Evolutionary conservation across 2,797 vertebrate species (phyloP), one percentile per base, ranked within the genome.

Genomic region (Otolemur crassicaudatus): DNA sequence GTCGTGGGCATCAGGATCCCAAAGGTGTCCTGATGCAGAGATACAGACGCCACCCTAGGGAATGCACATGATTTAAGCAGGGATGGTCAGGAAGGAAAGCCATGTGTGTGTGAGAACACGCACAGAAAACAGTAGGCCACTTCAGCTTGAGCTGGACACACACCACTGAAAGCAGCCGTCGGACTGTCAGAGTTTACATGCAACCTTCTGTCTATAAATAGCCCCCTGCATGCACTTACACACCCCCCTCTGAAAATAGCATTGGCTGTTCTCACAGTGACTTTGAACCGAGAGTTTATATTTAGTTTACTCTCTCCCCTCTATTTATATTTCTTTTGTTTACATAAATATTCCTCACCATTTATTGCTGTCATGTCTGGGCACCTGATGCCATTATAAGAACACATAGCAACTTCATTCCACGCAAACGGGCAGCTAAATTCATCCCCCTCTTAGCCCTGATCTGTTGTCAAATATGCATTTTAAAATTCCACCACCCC

Each of bases 241-340:
- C 90, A 89, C 93, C 73, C 88, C 86, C 75, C 83, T 75, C 96
- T 17, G 65, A 95, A 97, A 97, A 97, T 96, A 97, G 92, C 60
- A 1, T 46, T 80, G 87, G 92, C 94, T 46, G 67, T 73, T 95
- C 96, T 91, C 96, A 94, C 72, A 58, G 93, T 34, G 95, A 91
- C 97, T 98, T 97, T 97, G 97, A 97, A 96, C 87, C 76, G 60
- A 40, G 60, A 72, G 58, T 83, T 95, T 97, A 97, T 95, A 97
- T 97, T 96, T 97, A 96, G 95, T 83, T 98, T 97, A 96, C 96
- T 95, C 90, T 83, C 92, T 89, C 79, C 46, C n/a, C 17, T 86
- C 96, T 97, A 97, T 97, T 98, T 97, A 93, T 97, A 92, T 72
- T 73, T 79, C 94, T 84, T 94, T 96, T 97, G 95, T 97, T 97